A percentile compares a stretch with the other conserved stretches of the same genome.
These are phyloP conservation scores for Melieria crassipennis DNA, from an alignment of 2,888 invertebrate genomes.

Conservation along the genomic window DNA sequence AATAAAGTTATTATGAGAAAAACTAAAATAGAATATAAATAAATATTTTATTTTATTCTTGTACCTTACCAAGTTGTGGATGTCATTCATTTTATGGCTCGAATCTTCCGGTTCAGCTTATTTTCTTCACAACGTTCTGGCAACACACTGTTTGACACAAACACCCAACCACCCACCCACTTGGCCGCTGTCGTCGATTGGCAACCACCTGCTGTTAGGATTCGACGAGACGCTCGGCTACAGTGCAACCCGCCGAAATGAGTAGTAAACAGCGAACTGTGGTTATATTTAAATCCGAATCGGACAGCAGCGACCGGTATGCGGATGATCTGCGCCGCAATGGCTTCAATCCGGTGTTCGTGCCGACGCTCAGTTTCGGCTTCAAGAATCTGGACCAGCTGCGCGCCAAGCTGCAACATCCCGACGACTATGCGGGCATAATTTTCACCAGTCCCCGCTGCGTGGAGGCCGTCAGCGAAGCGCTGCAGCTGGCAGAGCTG, in stretches of 20 bases:
- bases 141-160: background rate
- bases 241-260: slow-evolving; percentile 3
- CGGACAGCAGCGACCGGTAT: slow-evolving; percentile 67
- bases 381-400: slow-evolving; percentile 67
- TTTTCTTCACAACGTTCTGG: no score
- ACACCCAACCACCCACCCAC: slow-evolving; percentile 8
- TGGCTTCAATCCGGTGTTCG: slow-evolving; percentile 66
- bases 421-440: slow-evolving; percentile 67
- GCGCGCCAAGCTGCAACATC: slow-evolving; percentile 63
- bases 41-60: no score
- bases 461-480: slow-evolving; percentile 67
- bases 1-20: no score
- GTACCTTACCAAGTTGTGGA: no score
- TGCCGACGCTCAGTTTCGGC: slow-evolving; percentile 68
- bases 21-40: no score
- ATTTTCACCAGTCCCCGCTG: slow-evolving; percentile 71
- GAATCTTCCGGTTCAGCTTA: no score
- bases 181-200: background rate
- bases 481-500: slow-evolving; percentile 64
- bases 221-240: background rate
- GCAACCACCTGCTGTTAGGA: slow-evolving; percentile 24
- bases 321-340: slow-evolving; percentile 64
- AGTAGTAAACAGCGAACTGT: slow-evolving; percentile 49
- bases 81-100: no score
- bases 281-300: slow-evolving; percentile 65